Evolutionary conservation across 2,888 invertebrate genomes (phyloP), one percentile per base, ranked within the genome.

Genomic region (Synanthedon tipuliformis): DNA sequence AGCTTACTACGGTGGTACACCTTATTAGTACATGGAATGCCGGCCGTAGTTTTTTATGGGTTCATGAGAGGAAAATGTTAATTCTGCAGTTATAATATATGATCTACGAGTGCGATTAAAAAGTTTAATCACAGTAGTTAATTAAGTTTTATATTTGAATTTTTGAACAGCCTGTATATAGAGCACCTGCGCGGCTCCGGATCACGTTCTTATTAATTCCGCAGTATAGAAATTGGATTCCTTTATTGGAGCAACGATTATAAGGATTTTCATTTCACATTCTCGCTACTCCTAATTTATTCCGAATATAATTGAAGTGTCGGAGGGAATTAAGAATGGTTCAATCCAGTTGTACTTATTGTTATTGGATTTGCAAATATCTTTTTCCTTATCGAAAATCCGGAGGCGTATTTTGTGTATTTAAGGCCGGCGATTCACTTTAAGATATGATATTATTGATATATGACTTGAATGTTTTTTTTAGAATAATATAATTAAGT

Each of bases 241-340:
- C 71, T 70, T 79, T 78, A 81, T 81, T 76, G 73, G 64, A 70
- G 65, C 59, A 69, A 66, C 75, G 77, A 81, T 80, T 80, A 80
- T 75, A 66, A 69, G 64, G 64, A 64, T 67, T 69, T 71, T 70
- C 76, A 66, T 71, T 71, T 66, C 66, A 64, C 67, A 70, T 69
- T 75, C 71, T 58, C 64, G 58, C 65, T 55, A 63, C 65, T 67
- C 66, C 73, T 78, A 78, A 80, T 78, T 80, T 76, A 79, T 77
- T 73, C 72, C 59, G 61, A 65, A 69, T 72, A 72, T 78, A 79
- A 79, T 81, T 79, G 73, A 67, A 72, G 64, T 65, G 65, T 54
- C 54, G 50, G 48, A 52, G 59, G 60, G 64, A 59, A 60, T 64
- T 63, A 56, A 59, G 54, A 51, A 52, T 56, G 59, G 45, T 45